Conservation (phyloP, 2,888 invertebrate species). For the Anarsia innoxiella region DNA sequence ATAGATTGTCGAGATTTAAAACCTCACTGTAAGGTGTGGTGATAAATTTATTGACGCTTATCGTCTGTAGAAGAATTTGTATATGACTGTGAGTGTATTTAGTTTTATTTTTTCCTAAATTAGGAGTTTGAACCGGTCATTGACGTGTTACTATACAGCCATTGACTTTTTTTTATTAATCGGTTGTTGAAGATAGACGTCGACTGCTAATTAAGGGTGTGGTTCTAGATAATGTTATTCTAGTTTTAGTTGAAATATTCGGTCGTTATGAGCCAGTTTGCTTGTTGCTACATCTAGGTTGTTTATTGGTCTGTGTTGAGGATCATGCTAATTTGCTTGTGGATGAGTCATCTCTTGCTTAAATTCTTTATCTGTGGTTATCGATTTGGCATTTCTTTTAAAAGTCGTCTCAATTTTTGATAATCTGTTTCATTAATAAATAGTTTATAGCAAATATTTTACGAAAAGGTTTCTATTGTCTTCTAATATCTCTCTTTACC, state of each 20-base stretch:
- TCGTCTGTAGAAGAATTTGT: slow-evolving; percentile 52
- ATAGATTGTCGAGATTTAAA: slow-evolving; percentile 52
- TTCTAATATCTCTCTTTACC: too few relatives aligned
- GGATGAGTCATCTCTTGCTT: too few relatives aligned
- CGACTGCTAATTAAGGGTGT: slow-evolving; percentile 4
- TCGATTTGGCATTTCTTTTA: too few relatives aligned
- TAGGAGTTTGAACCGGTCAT: slow-evolving; percentile 3
- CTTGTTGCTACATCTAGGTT: too few relatives aligned
- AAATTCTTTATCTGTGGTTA: too few relatives aligned
- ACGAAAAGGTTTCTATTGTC: too few relatives aligned
- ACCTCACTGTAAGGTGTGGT: slow-evolving; percentile 37
- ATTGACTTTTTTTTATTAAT: slow-evolving; percentile 1
- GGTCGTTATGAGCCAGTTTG: not conserved
- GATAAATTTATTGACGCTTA: slow-evolving; percentile 67
- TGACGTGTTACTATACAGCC: slow-evolving; percentile 5
- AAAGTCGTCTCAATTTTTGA: too few relatives aligned
- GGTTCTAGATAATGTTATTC: not conserved
- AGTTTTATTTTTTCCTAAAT: slow-evolving; percentile 7
- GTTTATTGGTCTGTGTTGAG: too few relatives aligned
- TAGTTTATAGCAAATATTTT: too few relatives aligned
- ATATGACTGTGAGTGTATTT: slow-evolving; percentile 1
- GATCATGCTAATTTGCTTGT: too few relatives aligned
- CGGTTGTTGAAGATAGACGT: too few relatives aligned
- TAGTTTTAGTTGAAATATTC: slow-evolving; percentile 1
- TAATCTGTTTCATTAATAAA: too few relatives aligned